Evolutionary conservation across 2,797 vertebrate genomes (phyloP).

Genomic region (Lutra lutra): DNA sequence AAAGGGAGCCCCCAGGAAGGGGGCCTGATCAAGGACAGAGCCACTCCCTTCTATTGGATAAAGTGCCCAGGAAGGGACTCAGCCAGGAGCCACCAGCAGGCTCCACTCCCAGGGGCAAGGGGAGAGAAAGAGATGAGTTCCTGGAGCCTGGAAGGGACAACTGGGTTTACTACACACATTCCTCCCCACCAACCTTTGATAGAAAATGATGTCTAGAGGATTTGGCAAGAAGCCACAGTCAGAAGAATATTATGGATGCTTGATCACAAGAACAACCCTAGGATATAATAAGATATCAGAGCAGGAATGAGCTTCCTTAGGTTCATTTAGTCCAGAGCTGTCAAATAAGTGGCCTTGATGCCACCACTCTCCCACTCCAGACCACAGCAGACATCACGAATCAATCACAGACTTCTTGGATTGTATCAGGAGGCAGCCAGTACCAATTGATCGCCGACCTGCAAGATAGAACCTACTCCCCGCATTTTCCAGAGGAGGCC

Average conservation of each 20-base stretch:
- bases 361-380: not conserved
- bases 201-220: not conserved
- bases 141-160: too few relatives aligned
- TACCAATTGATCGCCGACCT: not conserved
- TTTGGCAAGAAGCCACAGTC: not conserved
- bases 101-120: not conserved
- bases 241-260: not conserved
- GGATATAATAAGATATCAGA: not conserved
- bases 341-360: fast-evolving
- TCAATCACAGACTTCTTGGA: not conserved
- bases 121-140: not conserved
- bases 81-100: not conserved
- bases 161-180: too few relatives aligned
- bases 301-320: not conserved
- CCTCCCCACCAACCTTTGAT: too few relatives aligned
- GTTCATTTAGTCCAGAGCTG: not conserved
- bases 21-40: not conserved
- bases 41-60: not conserved
- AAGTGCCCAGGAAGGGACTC: not conserved
- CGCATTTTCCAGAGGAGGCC: too few relatives aligned
- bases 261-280: not conserved
- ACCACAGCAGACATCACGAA: not conserved
- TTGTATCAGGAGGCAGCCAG: not conserved
- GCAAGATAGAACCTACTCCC: not conserved
- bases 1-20: not conserved